These are phyloP conservation scores for Enteromius thamalakanensis DNA, from an alignment of 2,797 vertebrate species.

Conservation along the genomic window DNA sequence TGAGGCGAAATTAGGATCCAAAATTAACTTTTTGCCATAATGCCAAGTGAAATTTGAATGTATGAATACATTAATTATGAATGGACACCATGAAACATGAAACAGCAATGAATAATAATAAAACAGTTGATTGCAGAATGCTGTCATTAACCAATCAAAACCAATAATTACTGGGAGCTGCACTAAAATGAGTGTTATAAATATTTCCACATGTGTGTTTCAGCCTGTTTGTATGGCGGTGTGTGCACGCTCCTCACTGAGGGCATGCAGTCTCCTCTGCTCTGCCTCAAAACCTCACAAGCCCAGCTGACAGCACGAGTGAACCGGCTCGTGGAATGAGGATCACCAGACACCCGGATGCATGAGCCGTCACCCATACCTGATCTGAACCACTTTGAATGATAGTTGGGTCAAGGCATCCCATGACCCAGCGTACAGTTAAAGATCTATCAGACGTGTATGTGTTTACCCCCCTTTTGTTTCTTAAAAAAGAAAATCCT, in stretches of 20 bases:
- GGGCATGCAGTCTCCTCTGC: constrained; percentile 49
- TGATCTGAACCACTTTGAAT: constrained; percentile 35
- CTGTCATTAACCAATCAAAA: neutral
- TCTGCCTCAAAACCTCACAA: constrained; percentile 34
- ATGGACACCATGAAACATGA: neutral
- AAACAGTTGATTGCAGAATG: neutral
- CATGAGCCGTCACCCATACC: constrained; percentile 55
- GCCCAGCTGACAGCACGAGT: constrained; percentile 45
- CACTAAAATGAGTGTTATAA: neutral
- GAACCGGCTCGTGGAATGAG: neutral
- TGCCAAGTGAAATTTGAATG: neutral
- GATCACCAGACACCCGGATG: constrained; percentile 69
- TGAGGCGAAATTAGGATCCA: neutral
- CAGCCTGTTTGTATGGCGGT: constrained; percentile 97
- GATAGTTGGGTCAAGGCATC: constrained; percentile 6
- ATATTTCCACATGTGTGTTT: neutral
- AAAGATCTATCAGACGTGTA: constrained; percentile 33
- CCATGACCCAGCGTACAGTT: neutral
- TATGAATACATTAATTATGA: neutral
- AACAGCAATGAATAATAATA: neutral
- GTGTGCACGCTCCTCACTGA: constrained; percentile 91
- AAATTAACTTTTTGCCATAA: neutral
- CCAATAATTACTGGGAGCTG: neutral
- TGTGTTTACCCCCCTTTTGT: constrained; percentile 15
- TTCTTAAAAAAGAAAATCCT: neutral